Evolutionary conservation across 23 tunicate genomes (phyloP), one percentile per base, ranked within the genome.

Genomic region (Phallusia fumigata): DNA sequence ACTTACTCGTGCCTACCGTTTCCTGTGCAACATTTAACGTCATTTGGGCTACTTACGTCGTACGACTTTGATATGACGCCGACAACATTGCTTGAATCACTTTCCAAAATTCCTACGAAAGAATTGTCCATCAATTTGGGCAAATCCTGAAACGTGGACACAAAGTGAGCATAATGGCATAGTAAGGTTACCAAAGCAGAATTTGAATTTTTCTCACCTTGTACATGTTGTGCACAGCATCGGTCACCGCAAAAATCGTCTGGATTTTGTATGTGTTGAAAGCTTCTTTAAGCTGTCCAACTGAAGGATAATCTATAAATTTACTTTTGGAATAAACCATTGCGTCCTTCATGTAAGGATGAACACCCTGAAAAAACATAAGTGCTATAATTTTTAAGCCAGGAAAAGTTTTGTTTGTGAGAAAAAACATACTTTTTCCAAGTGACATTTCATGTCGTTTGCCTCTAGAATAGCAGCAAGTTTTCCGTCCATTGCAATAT

Each of bases 401-500:
- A 40, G 10, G 5, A 40, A n/a, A n/a, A n/a, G n/a, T n/a, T 40
- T 40, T 36, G 12, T 58, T 58, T 21, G 69, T 58, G 28, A 6
- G 28, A 22, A 58, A 58, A 24, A 13, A 16, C 69, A 58, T 52
- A 88, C 93, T 35, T 19, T 21, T 35, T 82, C 88, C 45, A 93
- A 36, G 58, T 93, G 98, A 53, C 98, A 93, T 33, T 88, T 69
- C 93, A 86, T 88, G 83, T 93, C 98, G 84, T 93, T 93, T 0
- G 83, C 83, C 81, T 93, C 98, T 65, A 93, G 40, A 21, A 93
- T 93, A 32, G 98, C 98, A 33, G 98, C 98, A 36, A 93, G 85
- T 50, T 93, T 93, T 72, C 98, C 98, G 53, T 93, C 98, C 88
- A 93, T 79, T 5, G 98, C 98, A 35, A 93, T 81, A 64, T 93